Base-by-base conservation (phyloP, 2,797 vertebrate genomes). In the Cottoperca gobio region DNA sequence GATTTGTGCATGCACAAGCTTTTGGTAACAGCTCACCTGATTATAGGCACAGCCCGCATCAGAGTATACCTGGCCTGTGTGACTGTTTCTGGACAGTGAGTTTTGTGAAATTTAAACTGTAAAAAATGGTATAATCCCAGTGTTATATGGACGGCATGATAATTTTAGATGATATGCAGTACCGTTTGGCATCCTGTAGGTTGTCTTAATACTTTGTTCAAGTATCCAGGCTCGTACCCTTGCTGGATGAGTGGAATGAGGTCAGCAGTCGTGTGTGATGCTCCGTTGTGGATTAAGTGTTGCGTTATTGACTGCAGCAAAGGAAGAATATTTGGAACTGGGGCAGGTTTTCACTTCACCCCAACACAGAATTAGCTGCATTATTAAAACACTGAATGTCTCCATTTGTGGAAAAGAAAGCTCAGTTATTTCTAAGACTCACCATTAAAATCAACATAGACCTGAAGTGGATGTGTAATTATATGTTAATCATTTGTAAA, bases 91-190 rank as follows among this genome's bases (percentile, higher is more conserved):
- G 65, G 64, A 90, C 81, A 81, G 75, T 75, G 79, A 85, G 61
- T 89, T 85, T 85, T 68, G 76, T 87, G 80, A 87, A 87, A 52
- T 70, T 82, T 76, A 81, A 85, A 73, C 68, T 91, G 89, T 92
- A 92, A 62, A 88, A 88, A 84, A 78, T 60, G 19, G 45, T 90
- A 86, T 91, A 90, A 92, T 86, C 81, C 87, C 81, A 83, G 88
- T 92, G 89, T 91, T 89, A 67, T 48, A 79, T 90, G 84, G 89
- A 88, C 33, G 88, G 93, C 94, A 94, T 94, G 93, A 88, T 92
- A 85, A 80, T 86, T 78, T 85, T 86, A 83, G 87, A 84, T 85
- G 88, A 92, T 82, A 88, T 85, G 88, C 86, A 90, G 90, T 86
- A 87, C 85, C 80, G 77, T 81, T 64, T 88, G 86, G 83, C 91